Conservation (phyloP, 1,140 invertebrate species). For the Microplitis demolitor region DNA sequence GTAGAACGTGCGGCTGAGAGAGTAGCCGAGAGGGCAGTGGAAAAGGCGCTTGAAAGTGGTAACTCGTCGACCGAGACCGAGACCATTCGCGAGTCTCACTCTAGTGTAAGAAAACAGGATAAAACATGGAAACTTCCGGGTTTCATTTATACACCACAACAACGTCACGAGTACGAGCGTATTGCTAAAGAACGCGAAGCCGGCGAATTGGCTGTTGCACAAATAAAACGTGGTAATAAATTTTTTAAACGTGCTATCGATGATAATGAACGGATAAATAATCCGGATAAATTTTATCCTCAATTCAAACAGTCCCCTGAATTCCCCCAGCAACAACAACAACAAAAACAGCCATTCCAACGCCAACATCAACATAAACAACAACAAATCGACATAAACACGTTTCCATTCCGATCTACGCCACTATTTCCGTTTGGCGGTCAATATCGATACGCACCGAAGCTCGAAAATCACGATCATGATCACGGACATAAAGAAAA, state of each 20-base stretch:
- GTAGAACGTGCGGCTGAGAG: conserved; percentile 55
- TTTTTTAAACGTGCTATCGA: conserved; percentile 20
- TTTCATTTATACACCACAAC: conserved; percentile 23
- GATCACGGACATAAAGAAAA: background rate
- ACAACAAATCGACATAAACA: background rate
- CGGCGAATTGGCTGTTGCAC: conserved; percentile 22
- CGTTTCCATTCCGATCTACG: background rate
- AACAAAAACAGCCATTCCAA: background rate
- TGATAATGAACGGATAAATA: background rate
- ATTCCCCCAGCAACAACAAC: background rate
- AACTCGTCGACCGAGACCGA: conserved; percentile 51
- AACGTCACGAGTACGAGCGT: conserved; percentile 24
- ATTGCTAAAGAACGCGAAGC: conserved; percentile 27
- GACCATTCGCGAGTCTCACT: conserved; percentile 48
- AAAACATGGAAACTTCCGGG: conserved; percentile 26
- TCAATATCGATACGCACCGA: background rate
- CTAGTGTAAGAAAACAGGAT: conserved; percentile 43
- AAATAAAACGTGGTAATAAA: conserved; percentile 1
- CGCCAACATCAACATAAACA: background rate
- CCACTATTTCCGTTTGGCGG: background rate
- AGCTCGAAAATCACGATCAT: background rate
- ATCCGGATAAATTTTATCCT: background rate
- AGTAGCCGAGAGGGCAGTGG: conserved; percentile 54
- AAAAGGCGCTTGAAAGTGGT: conserved; percentile 52
- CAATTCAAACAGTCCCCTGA: too few relatives aligned